These are phyloP conservation scores for Eulemur albifrons DNA, from an alignment of 2,797 vertebrate species.

Conservation along the genomic window DNA sequence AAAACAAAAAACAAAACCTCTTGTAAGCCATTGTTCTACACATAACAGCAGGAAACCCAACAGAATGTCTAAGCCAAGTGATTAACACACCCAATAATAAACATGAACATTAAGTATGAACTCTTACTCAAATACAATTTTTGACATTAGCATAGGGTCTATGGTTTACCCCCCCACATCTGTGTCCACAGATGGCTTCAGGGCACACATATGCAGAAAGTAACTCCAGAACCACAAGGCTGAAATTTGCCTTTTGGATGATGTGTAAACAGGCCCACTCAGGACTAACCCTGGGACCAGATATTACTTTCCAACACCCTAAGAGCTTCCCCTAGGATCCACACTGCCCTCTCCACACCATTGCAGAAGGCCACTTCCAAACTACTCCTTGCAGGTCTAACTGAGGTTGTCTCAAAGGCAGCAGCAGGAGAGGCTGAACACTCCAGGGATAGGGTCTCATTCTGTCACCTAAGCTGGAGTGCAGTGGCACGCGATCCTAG, in stretches of 20 bases:
- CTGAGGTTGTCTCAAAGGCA: neutral
- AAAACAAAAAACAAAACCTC: constrained; percentile 43
- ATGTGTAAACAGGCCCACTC: neutral
- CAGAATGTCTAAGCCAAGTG: constrained; percentile 73
- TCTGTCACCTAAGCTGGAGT: neutral
- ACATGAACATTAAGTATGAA: constrained; percentile 58
- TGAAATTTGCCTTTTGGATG: neutral
- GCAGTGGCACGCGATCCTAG: neutral
- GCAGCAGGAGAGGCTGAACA: neutral
- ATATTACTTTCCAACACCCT: neutral
- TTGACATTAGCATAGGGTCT: constrained; percentile 14
- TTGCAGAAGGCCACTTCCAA: neutral
- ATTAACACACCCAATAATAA: constrained; percentile 79
- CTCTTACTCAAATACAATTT: constrained; percentile 26
- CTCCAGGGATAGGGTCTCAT: neutral
- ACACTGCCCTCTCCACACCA: neutral
- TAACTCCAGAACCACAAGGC: neutral
- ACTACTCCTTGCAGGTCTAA: neutral
- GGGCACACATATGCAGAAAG: neutral
- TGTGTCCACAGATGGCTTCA: neutral
- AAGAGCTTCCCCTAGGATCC: neutral
- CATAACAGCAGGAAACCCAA: constrained; percentile 85
- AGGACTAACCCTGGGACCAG: neutral
- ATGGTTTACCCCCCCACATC: neutral
- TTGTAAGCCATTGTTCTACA: constrained; percentile 84